Conservation (phyloP, 2,797 vertebrate species). For the Phyllotis vaccarum region DNA sequence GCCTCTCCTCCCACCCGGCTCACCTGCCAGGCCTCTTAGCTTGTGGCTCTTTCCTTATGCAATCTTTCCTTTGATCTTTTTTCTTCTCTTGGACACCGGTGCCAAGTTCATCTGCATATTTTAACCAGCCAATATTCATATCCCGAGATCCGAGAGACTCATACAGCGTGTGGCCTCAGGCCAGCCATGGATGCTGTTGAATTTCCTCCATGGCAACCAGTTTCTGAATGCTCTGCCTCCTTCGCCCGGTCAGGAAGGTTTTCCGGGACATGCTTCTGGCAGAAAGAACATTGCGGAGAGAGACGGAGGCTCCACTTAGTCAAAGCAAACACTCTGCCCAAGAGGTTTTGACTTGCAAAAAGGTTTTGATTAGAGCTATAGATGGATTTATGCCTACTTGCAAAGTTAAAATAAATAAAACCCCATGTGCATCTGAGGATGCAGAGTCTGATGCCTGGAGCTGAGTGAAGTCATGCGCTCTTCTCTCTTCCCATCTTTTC, state of each 20-base stretch:
- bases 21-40: not conserved
- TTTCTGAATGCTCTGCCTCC: not conserved
- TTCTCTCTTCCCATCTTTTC: accelerated
- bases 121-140: not conserved
- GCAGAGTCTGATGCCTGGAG: not conserved
- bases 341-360: constrained; percentile 30
- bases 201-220: not conserved
- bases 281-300: not conserved
- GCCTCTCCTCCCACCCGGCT: accelerated
- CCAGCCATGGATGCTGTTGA: not conserved
- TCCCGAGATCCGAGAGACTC: not conserved
- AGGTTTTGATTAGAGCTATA: not conserved
- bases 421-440: not conserved
- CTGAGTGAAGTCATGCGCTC: not conserved
- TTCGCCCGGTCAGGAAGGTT: not conserved
- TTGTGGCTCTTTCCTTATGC: not conserved
- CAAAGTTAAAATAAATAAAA: not conserved
- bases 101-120: not conserved
- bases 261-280: not conserved
- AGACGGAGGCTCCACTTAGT: not conserved
- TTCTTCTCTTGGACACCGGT: not conserved
- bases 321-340: constrained; percentile 12
- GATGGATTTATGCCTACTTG: not conserved
- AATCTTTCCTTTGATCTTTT: not conserved
- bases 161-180: accelerated